Percentiles rank a stretch among this genome's conserved stretches.
Conservation (phyloP, 2,113 vertebrate genomes). For the Microcebus griseorufus region DNA sequence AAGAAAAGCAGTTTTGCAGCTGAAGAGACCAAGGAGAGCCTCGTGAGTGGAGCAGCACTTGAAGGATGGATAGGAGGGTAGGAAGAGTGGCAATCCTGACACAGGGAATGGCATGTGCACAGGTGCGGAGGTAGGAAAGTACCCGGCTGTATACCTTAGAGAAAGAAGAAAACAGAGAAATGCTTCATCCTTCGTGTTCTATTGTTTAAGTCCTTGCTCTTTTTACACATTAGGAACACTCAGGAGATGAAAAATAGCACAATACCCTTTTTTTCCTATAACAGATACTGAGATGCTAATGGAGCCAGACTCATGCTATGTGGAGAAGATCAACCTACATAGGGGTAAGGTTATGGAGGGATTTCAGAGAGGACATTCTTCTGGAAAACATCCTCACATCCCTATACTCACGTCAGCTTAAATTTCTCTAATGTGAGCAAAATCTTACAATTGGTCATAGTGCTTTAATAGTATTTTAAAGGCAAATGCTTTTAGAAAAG, state of each 20-base stretch:
- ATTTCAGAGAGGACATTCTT: not conserved
- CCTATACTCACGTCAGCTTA: not conserved
- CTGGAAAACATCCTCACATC: not conserved
- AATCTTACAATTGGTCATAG: not conserved
- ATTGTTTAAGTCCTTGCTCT: constrained; percentile 18
- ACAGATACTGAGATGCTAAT: not conserved
- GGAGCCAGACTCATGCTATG: not conserved
- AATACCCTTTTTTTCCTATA: not conserved
- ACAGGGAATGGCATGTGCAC: not conserved
- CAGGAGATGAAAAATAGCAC: not conserved
- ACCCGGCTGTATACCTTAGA: not conserved
- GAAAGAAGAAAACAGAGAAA: constrained; percentile 12
- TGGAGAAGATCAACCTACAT: not conserved
- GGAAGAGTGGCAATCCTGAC: not conserved
- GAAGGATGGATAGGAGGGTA: not conserved
- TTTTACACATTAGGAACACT: not conserved
- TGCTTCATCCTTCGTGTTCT: not conserved
- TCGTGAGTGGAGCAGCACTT: not conserved
- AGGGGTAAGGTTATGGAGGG: not conserved
- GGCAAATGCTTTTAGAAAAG: not conserved
- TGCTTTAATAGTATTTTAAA: not conserved
- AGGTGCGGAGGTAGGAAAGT: not conserved
- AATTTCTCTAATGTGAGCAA: not conserved
- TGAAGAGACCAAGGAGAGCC: not conserved
- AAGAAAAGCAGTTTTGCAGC: not conserved